Evolutionary conservation across 2,113 vertebrate genomes (phyloP).

Genomic region (Ptilorrhoa leucosticta): DNA sequence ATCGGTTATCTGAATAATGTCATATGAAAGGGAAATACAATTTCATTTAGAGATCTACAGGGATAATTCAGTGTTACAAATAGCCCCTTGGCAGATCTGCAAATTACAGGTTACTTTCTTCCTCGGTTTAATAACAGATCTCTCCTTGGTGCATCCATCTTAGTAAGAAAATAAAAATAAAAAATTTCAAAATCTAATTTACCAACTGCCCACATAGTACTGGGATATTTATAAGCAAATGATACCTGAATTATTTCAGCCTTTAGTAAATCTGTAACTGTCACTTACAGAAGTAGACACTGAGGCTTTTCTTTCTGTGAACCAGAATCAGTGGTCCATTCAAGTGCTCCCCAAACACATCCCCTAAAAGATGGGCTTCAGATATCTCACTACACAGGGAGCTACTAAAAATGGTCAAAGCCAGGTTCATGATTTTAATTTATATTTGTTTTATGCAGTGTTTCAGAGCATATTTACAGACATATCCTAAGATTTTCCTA

Average conservation of each 20-base stretch:
- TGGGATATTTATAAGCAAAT: background rate
- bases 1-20: background rate
- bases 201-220: background rate
- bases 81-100: background rate
- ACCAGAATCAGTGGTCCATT: background rate
- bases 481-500: background rate
- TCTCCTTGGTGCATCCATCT: background rate
- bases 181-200: background rate
- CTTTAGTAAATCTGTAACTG: background rate
- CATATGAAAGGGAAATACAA: background rate
- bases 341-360: background rate
- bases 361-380: background rate
- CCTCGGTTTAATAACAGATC: background rate
- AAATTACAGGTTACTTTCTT: conserved; percentile 1
- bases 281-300: background rate
- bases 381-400: background rate
- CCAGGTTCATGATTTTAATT: background rate
- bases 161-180: background rate
- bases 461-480: background rate
- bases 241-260: background rate
- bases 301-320: background rate
- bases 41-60: background rate
- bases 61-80: conserved; percentile 11
- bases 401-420: background rate
- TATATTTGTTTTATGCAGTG: background rate